Conservation (phyloP, 2,797 vertebrate species). For the Rhinogobio ventralis region DNA sequence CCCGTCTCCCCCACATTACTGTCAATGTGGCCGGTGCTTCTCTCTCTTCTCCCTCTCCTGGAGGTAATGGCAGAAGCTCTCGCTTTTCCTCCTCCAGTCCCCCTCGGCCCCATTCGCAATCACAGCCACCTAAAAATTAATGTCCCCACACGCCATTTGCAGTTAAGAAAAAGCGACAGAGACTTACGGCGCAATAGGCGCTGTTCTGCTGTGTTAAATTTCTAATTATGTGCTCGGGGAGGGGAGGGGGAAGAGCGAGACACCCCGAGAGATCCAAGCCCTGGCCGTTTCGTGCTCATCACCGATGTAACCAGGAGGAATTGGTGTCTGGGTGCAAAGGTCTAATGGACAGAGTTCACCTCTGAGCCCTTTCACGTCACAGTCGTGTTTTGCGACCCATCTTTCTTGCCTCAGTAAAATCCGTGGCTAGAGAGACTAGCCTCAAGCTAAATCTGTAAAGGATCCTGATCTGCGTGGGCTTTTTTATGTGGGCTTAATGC, state of each 20-base stretch:
- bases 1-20: slow-evolving; percentile 73
- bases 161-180: slow-evolving; percentile 82
- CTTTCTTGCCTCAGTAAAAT: slow-evolving; percentile 22
- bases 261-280: slow-evolving; percentile 41
- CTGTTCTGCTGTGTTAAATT: slow-evolving; percentile 84
- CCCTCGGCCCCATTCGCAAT: slow-evolving; percentile 71
- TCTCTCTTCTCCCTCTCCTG: slow-evolving; percentile 52
- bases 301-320: slow-evolving; percentile 33
- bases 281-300: slow-evolving; percentile 20
- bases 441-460: slow-evolving; percentile 6
- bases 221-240: slow-evolving; percentile 78
- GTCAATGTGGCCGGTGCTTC: slow-evolving; percentile 60
- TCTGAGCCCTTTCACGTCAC: slow-evolving; percentile 9
- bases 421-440: neutral
- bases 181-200: slow-evolving; percentile 75
- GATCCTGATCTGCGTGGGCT: neutral
- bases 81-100: slow-evolving; percentile 55
- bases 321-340: slow-evolving; percentile 42
- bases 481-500: slow-evolving; percentile 10
- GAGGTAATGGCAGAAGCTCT: slow-evolving; percentile 65
- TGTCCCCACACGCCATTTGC: slow-evolving; percentile 80
- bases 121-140: slow-evolving; percentile 82
- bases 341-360: slow-evolving; percentile 46
- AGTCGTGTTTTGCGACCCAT: slow-evolving; percentile 3
- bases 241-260: slow-evolving; percentile 35